A percentile compares a stretch with the other conserved stretches of the same genome.
Evolutionary conservation across 92 coral and sea anemone species (phyloP).

Genomic region (Epizoanthus fatuus): DNA sequence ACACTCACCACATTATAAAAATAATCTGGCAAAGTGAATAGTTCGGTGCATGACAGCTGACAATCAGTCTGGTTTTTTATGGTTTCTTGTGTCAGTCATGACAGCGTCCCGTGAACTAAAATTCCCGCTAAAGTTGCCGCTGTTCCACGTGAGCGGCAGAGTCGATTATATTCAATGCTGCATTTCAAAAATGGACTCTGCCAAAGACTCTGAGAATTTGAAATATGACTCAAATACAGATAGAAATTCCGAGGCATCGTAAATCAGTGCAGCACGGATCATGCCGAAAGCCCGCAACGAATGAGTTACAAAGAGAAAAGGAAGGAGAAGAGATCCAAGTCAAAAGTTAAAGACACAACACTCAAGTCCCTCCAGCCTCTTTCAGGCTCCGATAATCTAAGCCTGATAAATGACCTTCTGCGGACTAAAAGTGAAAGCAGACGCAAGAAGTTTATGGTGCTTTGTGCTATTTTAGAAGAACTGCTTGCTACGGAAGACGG

Average conservation of each 20-base stretch:
- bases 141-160: conserved; percentile 1
- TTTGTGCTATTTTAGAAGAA: conserved; percentile 36
- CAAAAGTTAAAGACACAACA: conserved; percentile 13
- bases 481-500: conserved; percentile 42
- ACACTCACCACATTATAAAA: conserved; percentile 13
- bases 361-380: conserved; percentile 39
- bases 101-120: conserved; percentile 30
- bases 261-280: conserved; percentile 40
- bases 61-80: conserved; percentile 29
- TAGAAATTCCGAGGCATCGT: conserved; percentile 24
- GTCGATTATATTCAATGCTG: not conserved
- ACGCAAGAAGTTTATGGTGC: conserved; percentile 31
- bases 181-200: conserved; percentile 31
- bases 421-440: conserved; percentile 32
- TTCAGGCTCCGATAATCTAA: conserved; percentile 36
- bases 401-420: conserved; percentile 41
- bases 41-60: conserved; percentile 29
- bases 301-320: conserved; percentile 40
- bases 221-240: conserved; percentile 28
- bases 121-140: conserved; percentile 28
- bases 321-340: conserved; percentile 27
- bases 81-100: conserved; percentile 29
- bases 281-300: conserved; percentile 31
- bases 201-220: not conserved
- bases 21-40: conserved; percentile 36